Conservation (phyloP, 1,140 invertebrate species). For the Saccostrea echinata region DNA sequence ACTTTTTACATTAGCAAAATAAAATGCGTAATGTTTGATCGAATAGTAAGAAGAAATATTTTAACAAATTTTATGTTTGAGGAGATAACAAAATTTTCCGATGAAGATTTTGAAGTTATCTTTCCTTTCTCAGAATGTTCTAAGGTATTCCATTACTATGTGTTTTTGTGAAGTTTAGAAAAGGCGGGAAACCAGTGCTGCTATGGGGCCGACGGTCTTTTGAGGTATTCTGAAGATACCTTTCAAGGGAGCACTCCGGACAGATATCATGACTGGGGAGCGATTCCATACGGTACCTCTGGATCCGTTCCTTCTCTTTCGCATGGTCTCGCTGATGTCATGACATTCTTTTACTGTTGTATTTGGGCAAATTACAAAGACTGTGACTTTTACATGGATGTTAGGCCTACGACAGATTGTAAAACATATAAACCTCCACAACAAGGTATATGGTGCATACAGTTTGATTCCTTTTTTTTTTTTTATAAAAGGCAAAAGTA, state of each 20-base stretch:
- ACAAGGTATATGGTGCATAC: background rate
- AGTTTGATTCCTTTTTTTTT: no score
- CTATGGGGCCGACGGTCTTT: slow-evolving; percentile 93
- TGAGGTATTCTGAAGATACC: slow-evolving; percentile 96
- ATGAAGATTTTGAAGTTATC: slow-evolving; percentile 8
- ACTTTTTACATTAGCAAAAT: no score
- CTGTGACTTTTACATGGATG: slow-evolving; percentile 92
- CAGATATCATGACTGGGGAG: slow-evolving; percentile 92
- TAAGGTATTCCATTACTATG: no score
- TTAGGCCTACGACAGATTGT: slow-evolving; percentile 1
- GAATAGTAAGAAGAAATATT: no score
- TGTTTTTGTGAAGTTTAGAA: no score
- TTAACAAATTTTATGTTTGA: no score
- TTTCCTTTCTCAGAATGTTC: background rate
- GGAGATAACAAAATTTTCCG: no score
- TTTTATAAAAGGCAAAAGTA: no score
- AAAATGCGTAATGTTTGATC: no score
- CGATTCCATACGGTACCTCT: slow-evolving; percentile 93
- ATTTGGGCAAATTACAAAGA: slow-evolving; percentile 95
- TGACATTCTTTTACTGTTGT: slow-evolving; percentile 94
- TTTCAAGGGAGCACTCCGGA: slow-evolving; percentile 95
- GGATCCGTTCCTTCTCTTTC: slow-evolving; percentile 94
- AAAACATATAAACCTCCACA: slow-evolving; percentile 7
- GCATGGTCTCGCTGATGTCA: slow-evolving; percentile 96
- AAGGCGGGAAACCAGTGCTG: slow-evolving; percentile 98